Base-by-base conservation (phyloP, 2,113 vertebrate species). In the Oenanthe oenanthe region DNA sequence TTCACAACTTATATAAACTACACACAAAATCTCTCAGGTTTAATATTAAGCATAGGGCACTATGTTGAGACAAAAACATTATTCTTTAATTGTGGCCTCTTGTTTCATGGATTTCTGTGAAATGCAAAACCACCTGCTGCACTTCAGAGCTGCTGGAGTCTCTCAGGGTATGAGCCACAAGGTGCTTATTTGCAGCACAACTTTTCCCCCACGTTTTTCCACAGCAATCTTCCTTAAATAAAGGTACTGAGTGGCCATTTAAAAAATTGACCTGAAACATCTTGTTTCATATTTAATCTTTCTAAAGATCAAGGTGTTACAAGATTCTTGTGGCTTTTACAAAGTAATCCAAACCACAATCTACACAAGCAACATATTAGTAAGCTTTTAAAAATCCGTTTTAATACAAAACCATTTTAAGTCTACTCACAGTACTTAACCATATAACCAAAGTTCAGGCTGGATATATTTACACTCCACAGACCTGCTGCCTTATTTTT, bases 401-500 rank as follows among this genome's bases (percentile, higher is more conserved):
- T 91, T 86, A 84, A 78, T 32, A 17, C 3, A 75, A 62, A 50
- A 21, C 0, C 25, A 5, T 19, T 79, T 93, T 17, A 83, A 68
- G 63, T 40, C 15, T 15, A 45, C n/a, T 72, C 34, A 40, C n/a
- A 84, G 63, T 74, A 77, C 16, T 77, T 58, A 60, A 63, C 34
- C 32, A 11, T 5, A 45, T 50, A 89, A 57, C 42, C 60, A 17
- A 71, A 91, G 21, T 6, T 42, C 34, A 58, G 20, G 19, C 9
- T 61, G 17, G 65, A 11, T 67, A n/a, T 11, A 14, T 56, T 85
- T 73, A 67, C 6, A 51, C 53, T 25, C 43, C 25, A 63, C 40
- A 79, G 65, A 71, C 17, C 47, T 38, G 40, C 32, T 74, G 58
- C 47, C 0, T 1, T 97, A 95, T 96, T 96, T 97, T 97, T 96